phyloP scores from a whole-genome alignment of 2,797 vertebrate genomes.

The Urophycis tenuis region DNA sequence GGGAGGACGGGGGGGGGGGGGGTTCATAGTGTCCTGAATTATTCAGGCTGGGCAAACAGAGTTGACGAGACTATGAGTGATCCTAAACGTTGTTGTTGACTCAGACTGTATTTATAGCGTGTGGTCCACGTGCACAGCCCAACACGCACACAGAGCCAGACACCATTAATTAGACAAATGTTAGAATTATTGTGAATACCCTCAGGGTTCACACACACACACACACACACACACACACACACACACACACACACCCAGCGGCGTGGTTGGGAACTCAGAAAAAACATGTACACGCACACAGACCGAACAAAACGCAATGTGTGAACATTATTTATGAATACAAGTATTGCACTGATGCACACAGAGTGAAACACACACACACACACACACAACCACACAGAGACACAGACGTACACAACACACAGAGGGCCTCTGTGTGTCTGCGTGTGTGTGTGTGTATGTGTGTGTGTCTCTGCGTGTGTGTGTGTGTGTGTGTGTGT shows the following conservation, averaged over 20 bases:
- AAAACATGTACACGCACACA: slow-evolving; percentile 30
- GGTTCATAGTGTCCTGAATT: slow-evolving; percentile 16
- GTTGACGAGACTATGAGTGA: slow-evolving; percentile 59
- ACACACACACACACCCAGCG: slow-evolving; percentile 1
- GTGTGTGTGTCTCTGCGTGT: too few species aligned
- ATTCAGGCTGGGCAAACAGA: slow-evolving; percentile 53
- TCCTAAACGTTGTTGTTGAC: slow-evolving; percentile 61
- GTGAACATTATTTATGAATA: slow-evolving; percentile 56
- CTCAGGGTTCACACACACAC: slow-evolving; percentile 51
- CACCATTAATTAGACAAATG: slow-evolving; percentile 67
- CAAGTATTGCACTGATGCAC: slow-evolving; percentile 37
- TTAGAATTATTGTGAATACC: slow-evolving; percentile 68
- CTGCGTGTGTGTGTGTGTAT: too few species aligned
- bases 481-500: slow-evolving; percentile 25
- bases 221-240: too few species aligned
- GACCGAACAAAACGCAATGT: slow-evolving; percentile 55
- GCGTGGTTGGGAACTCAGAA: background rate
- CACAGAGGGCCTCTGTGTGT: slow-evolving; percentile 45
- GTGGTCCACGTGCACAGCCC: slow-evolving; percentile 40
- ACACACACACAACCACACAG: slow-evolving; percentile 1
- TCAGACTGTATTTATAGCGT: slow-evolving; percentile 64
- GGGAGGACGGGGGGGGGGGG: too few species aligned
- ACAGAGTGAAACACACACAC: slow-evolving; percentile 27
- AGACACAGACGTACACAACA: background rate
- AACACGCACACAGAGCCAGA: slow-evolving; percentile 40